A percentile compares a stretch with the other conserved stretches of the same genome.
Evolutionary conservation across 2,888 invertebrate species (phyloP).

Genomic region (Pristionchus fissidentatus): DNA sequence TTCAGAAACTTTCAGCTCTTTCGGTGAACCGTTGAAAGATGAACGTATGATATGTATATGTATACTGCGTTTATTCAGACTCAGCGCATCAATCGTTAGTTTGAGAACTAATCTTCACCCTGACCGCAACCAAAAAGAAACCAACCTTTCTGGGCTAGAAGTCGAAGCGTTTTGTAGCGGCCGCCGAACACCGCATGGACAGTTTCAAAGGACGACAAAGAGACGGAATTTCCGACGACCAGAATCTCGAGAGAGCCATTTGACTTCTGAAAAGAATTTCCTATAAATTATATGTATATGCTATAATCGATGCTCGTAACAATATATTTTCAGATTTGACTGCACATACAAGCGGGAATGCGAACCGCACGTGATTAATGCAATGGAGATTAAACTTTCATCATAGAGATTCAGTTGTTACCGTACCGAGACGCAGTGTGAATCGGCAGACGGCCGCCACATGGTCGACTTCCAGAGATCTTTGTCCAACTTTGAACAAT

Average conservation of each 20-base stretch:
- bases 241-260: background rate
- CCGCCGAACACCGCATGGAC: background rate
- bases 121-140: no score
- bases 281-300: no score
- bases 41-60: background rate
- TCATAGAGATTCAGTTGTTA: no score
- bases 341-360: no score
- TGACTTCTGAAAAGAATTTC: background rate
- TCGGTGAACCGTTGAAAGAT: constrained; percentile 77
- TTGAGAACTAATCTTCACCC: no score
- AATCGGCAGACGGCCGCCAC: background rate
- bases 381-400: no score
- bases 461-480: background rate
- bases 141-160: background rate
- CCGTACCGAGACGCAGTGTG: background rate
- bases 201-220: background rate
- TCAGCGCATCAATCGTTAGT: no score
- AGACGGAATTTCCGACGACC: background rate
- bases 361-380: no score
- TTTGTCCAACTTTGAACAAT: background rate
- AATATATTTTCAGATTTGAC: no score
- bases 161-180: background rate
- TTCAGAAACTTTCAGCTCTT: no score
- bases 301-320: no score
- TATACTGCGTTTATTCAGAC: background rate